These are phyloP conservation scores for Fragum whitleyi DNA, from an alignment of 2,888 invertebrate species.

Conservation along the genomic window DNA sequence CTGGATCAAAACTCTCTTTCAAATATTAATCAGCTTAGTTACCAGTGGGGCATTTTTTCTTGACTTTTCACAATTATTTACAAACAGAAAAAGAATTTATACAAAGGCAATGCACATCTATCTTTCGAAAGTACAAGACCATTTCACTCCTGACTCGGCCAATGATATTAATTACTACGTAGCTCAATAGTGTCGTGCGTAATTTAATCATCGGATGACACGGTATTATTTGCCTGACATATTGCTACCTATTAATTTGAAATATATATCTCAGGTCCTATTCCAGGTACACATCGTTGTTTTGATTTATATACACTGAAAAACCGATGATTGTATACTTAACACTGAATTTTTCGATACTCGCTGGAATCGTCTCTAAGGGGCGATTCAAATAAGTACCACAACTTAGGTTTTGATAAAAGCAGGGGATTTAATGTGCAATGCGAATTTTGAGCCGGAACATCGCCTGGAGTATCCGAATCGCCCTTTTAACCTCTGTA, in stretches of 20 bases:
- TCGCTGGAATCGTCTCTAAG: not conserved
- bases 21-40: too few species aligned
- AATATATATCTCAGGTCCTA: not conserved
- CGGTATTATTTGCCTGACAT: conserved; percentile 1
- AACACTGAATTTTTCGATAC: not conserved
- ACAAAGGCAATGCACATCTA: too few species aligned
- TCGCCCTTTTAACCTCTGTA: not conserved
- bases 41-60: too few species aligned
- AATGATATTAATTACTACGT: not conserved
- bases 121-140: too few species aligned
- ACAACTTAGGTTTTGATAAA: not conserved
- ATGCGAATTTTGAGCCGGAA: not conserved
- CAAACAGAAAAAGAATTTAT: too few species aligned
- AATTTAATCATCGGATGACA: not conserved
- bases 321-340: too few species aligned
- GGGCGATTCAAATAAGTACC: not conserved
- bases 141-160: not conserved
- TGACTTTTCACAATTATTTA: too few species aligned
- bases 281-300: too few species aligned
- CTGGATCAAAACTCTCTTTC: too few species aligned
- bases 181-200: not conserved
- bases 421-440: not conserved
- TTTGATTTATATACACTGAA: too few species aligned
- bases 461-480: not conserved
- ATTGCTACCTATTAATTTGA: not conserved